Base-by-base conservation (phyloP, 1,140 invertebrate genomes). In the Drosophila malerkotliana region DNA sequence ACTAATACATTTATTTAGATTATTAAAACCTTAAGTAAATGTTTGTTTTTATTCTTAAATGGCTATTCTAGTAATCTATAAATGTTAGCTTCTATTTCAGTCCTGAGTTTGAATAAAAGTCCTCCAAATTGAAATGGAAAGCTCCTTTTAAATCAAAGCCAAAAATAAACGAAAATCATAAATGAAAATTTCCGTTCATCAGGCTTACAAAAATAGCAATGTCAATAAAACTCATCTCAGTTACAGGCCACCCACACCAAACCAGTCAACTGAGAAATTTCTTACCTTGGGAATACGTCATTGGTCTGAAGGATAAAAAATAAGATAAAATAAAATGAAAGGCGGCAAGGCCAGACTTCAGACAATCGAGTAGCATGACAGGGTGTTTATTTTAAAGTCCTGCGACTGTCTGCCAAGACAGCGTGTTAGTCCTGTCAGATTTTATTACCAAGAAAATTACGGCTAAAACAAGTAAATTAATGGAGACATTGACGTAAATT, bases 341-440 rank as follows among this genome's bases (percentile, higher is more conserved):
- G 15, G 10, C 18, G 18, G n/a, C n/a, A 44, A 63, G 24, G 32
- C 32, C 30, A 47, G 5, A 21, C 28, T 28, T 10, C 56, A 53
- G 47, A 39, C 54, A 51, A 24, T 39, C 32, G 49, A 54, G 32
- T 18, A 28, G 69, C 39, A 37, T 72, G 51, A 18, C 51, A 73
- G 15, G 56, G 15, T 44, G 55, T 53, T 55, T 24, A 60, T 62
- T 84, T 69, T 49, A 57, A 56, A 55, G 71, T 21, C 61, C 49
- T 51, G 26, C 18, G 63, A n/a, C 32, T 47, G 12, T 6, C 45
- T 58, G 39, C 26, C 52, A 44, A 28, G 48, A 10, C 32, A 18
- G 12, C 39, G 30, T 68, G 45, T 47, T 68, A 30, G 26, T 41
- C 80, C 80, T 77, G 80, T 84, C 81, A 79, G 62, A 34, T 59